Base-by-base conservation (phyloP, 2,888 invertebrate genomes). In the Branchinecta sandiegonensis region DNA sequence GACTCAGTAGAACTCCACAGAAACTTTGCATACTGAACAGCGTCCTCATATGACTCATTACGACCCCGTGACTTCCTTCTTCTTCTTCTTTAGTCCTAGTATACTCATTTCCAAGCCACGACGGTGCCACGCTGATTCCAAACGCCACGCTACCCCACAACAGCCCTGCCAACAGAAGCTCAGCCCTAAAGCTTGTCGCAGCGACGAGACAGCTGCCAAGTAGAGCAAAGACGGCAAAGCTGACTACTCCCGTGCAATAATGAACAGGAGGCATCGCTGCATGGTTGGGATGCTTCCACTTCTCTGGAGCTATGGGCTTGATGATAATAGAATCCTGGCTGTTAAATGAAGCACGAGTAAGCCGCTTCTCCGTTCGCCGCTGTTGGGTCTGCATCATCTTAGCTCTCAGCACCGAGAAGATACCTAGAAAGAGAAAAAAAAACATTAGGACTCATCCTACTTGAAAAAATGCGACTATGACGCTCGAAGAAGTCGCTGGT, bases 281-380 rank as follows among this genome's bases (percentile, higher is more conserved):
- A 8, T 14, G n/a, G n/a, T 17, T 17, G 14, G 10, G n/a, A 8
- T n/a, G 17, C 17, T n/a, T 14, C 17, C 14, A 56, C 56, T 56
- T 17, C 17, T 56, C 17, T 8, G 17, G 14, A 56, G 7, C 56
- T 56, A 56, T n/a, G 17, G 56, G 56, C 17, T 56, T 56, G 17
- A 56, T 56, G 9, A 56, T 17, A 56, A 56, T 56, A 14, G 56
- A 56, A 56, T 56, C 56, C 17, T 56, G 14, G 1, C 56, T 56
- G 17, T 56, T 56, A 56, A 56, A 56, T 56, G 56, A 56, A 10
- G 56, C 56, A 14, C 56, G 56, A 10, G 56, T 56, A 14, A 56
- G 17, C 56, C 56, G 56, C 8, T 56, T 56, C 56, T 17, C 10
- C n/a, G 56, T 37, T 37, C 6, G 2, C 37, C 37, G 37, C 37